These are phyloP conservation scores for Tholera decimalis DNA, from an alignment of 2,888 invertebrate genomes.

Conservation along the genomic window DNA sequence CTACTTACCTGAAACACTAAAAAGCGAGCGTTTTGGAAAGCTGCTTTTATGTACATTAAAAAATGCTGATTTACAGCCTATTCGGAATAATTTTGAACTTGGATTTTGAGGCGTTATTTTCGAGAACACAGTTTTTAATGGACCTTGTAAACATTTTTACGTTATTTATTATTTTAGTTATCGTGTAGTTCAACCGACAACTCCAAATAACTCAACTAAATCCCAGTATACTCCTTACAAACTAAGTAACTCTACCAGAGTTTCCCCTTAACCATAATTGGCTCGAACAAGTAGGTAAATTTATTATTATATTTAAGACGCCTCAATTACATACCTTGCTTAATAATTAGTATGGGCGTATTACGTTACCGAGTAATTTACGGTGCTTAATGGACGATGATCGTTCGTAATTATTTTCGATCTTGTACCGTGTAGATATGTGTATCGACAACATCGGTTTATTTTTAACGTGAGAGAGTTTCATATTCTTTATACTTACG, in stretches of 20 bases:
- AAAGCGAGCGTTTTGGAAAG: too few relatives aligned
- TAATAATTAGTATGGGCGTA: slow-evolving; percentile 76
- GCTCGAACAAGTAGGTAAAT: slow-evolving; percentile 70
- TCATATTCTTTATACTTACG: slow-evolving; percentile 31
- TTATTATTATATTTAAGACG: slow-evolving; percentile 73
- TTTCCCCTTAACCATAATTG: slow-evolving; percentile 71
- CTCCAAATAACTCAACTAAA: slow-evolving; percentile 30
- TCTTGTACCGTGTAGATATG: slow-evolving; percentile 65
- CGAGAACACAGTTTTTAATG: too few relatives aligned
- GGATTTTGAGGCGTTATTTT: too few relatives aligned
- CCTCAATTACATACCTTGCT: slow-evolving; percentile 70
- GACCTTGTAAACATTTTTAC: too few relatives aligned
- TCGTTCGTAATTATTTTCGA: slow-evolving; percentile 81
- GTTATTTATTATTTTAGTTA: too few relatives aligned
- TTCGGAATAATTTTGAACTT: too few relatives aligned
- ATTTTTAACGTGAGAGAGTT: slow-evolving; percentile 63
- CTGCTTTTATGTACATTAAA: too few relatives aligned
- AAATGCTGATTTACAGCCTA: too few relatives aligned
- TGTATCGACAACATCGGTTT: slow-evolving; percentile 65
- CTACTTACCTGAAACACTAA: too few relatives aligned
- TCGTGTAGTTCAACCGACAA: too few relatives aligned
- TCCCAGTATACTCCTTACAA: slow-evolving; percentile 2
- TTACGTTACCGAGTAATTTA: slow-evolving; percentile 82
- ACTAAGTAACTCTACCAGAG: slow-evolving; percentile 2
- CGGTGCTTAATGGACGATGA: slow-evolving; percentile 79